phyloP scores from a whole-genome alignment of 2,797 vertebrate species.

The Leptodactylus fallax region DNA sequence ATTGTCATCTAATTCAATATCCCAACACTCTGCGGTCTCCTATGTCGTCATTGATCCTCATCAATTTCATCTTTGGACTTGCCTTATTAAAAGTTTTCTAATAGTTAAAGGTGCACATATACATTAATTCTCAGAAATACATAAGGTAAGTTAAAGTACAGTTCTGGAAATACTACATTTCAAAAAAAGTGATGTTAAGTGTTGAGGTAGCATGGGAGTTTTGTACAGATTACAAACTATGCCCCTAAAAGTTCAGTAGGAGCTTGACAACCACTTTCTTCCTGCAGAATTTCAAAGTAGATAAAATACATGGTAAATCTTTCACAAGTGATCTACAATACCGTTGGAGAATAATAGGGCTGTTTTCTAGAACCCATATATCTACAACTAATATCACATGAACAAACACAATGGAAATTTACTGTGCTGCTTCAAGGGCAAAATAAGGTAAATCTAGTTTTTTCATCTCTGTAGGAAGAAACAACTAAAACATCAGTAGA shows the following conservation, averaged over 20 bases:
- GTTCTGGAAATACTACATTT: background rate
- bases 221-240: background rate
- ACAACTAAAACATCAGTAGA: conserved; percentile 13
- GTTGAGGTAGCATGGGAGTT: background rate
- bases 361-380: conserved; percentile 50
- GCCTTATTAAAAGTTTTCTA: background rate
- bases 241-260: background rate
- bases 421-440: conserved; percentile 43
- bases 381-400: conserved; percentile 47
- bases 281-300: background rate
- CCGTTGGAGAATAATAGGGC: conserved; percentile 19
- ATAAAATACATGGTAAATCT: conserved; percentile 38
- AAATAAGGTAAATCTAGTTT: conserved; percentile 47
- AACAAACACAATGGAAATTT: conserved; percentile 51
- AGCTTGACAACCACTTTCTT: conserved; percentile 7
- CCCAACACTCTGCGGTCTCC: background rate
- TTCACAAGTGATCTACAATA: conserved; percentile 41
- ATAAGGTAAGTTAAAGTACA: background rate
- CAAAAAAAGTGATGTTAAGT: background rate
- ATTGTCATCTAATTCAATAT: background rate
- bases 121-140: too few species aligned
- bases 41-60: background rate
- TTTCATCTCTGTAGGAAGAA: background rate
- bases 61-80: background rate
- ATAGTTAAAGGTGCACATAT: too few species aligned